Evolutionary conservation across 2,797 vertebrate species (phyloP).

Genomic region (Meriones psammophilus): DNA sequence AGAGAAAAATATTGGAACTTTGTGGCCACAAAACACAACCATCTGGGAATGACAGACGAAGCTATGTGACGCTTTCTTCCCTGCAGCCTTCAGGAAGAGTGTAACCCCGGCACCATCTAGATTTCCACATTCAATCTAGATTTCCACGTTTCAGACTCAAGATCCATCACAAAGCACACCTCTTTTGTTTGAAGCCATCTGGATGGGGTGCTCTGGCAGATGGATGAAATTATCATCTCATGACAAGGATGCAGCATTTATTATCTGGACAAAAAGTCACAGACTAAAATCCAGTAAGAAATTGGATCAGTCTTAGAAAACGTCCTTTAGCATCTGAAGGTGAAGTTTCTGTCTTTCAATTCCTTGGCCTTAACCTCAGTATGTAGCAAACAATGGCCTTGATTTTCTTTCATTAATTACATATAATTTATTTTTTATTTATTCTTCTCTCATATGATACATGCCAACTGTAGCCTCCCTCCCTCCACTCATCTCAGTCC

Average conservation of each 20-base stretch:
- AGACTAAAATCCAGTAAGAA: background rate
- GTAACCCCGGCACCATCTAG: background rate
- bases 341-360: background rate
- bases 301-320: background rate
- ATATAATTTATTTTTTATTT: background rate
- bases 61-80: too few relatives aligned
- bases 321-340: background rate
- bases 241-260: background rate
- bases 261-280: background rate
- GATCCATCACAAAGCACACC: background rate
- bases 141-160: background rate
- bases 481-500: too few relatives aligned
- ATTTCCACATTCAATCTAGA: background rate
- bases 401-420: background rate
- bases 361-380: background rate
- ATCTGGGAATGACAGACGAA: background rate
- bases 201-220: background rate
- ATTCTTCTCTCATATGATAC: background rate
- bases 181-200: background rate
- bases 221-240: background rate
- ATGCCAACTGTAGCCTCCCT: background rate
- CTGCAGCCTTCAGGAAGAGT: background rate
- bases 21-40: background rate
- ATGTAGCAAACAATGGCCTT: background rate
- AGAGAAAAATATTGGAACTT: background rate